Percentiles rank a stretch among this genome's conserved stretches.
These are phyloP conservation scores for Protobothrops mucrosquamatus DNA, from an alignment of 2,113 vertebrate species.

Conservation along the genomic window DNA sequence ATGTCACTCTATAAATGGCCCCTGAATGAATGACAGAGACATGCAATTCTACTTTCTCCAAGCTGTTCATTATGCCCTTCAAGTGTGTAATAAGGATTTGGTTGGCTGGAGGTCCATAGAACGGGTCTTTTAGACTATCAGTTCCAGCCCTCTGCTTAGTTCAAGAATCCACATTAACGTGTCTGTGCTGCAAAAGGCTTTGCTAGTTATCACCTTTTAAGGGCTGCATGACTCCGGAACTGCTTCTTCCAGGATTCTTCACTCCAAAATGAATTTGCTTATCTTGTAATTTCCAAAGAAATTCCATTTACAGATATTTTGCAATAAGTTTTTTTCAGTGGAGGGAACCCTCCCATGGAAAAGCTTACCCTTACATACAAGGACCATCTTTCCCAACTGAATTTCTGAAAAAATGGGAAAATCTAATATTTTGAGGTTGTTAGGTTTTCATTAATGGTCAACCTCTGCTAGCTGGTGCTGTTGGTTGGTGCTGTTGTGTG, in stretches of 20 bases:
- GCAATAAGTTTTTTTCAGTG: background rate
- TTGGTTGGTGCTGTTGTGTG: too few species aligned
- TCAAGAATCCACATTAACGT: background rate
- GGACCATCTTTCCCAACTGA: background rate
- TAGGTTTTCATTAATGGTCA: background rate
- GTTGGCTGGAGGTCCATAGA: background rate
- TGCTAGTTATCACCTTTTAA: background rate
- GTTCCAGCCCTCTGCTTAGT: background rate
- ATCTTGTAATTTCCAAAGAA: background rate
- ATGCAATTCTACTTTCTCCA: background rate
- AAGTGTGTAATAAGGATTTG: background rate
- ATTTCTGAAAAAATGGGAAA: background rate
- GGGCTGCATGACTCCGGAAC: background rate
- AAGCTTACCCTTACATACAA: background rate
- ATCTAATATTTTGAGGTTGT: background rate
- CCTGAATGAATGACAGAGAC: background rate
- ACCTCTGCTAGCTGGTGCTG: too few species aligned
- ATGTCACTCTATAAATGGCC: background rate
- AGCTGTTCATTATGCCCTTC: background rate
- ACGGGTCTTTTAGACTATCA: background rate
- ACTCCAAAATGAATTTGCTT: background rate
- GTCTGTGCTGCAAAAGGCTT: background rate
- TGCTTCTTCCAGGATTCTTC: background rate
- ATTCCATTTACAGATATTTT: background rate
- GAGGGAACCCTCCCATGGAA: background rate